phyloP scores from a whole-genome alignment of 2,113 vertebrate genomes.

The Saguinus midas region DNA sequence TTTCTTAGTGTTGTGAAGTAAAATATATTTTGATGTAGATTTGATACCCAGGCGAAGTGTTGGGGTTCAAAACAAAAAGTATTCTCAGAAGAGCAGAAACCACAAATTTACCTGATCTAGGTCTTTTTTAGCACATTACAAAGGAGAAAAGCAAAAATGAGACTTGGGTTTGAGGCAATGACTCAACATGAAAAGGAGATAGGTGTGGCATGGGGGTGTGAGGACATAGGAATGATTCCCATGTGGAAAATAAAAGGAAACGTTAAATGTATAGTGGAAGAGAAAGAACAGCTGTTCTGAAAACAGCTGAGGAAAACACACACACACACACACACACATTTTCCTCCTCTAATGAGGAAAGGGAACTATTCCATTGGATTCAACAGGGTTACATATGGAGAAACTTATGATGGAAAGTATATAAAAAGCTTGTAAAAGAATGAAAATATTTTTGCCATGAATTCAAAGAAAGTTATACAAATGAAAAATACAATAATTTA shows the following conservation, averaged over 20 bases:
- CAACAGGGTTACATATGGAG: not conserved
- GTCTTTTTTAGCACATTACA: not conserved
- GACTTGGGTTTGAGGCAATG: not conserved
- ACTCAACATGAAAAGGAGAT: not conserved
- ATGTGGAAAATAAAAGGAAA: not conserved
- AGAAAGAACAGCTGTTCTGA: not conserved
- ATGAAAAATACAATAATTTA: not conserved
- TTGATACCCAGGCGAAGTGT: not conserved
- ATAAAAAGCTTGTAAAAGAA: not conserved
- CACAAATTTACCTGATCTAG: not conserved
- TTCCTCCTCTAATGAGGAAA: not conserved
- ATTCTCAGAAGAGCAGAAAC: not conserved
- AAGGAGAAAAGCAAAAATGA: not conserved
- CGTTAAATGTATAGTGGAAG: not conserved
- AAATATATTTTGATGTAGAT: not conserved
- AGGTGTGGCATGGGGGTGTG: too few relatives aligned
- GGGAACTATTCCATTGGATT: not conserved
- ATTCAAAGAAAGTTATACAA: not conserved
- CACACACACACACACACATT: too few relatives aligned
- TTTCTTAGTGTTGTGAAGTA: not conserved
- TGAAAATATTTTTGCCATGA: not conserved
- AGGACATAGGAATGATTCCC: accelerated
- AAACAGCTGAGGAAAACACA: too few relatives aligned
- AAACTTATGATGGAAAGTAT: not conserved
- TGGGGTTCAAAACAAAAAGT: not conserved